Evolutionary conservation across 2,113 vertebrate genomes (phyloP), one percentile per base, ranked within the genome.

Genomic region (Orcinus orca): DNA sequence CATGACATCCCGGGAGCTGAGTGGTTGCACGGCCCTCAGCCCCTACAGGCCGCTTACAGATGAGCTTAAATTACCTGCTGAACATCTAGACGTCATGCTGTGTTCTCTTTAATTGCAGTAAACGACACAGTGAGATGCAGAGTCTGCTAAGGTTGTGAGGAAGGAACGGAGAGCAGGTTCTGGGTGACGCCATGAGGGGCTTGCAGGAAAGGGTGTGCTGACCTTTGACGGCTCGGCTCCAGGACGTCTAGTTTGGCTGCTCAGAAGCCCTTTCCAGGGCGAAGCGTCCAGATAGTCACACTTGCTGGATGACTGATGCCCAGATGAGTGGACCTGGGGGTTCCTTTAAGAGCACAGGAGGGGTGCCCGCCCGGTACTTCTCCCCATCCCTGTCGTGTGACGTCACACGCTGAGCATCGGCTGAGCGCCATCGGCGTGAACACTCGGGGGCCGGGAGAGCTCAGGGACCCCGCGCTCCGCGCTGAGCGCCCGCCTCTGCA

Each of bases 391-490:
- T 53, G 58, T 38, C 71, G 50, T 53, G 2, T 86, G 38, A 60
- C 1, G 25, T 70, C 41, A 44, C 9, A n/a, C 3, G 5, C 33
- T 36, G 12, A 36, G 33, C 25, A 4, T 21, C 38, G 8, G 60
- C 65, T 17, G 13, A 41, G 26, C 12, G 36, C 80, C 31, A 0
- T 12, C 1, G 1, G 8, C 3, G 12, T n/a, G 47, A 50, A 8
- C 0, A 1, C 31, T 33, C 12, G 31, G 33, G 31, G 47, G 47
- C 2, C 8, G 0, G 18, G 31, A 17, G 9, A 5, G 18, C 47
- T n/a, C 47, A 79, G 18, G 47, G 76, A n/a, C 20, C 50, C 6
- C 0, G 4, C 0, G 11, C 76, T 55, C 0, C 0, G 11, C 3
- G 9, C 95, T 95, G 5, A 95, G 18, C 33, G 1, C 20, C 79